Evolutionary conservation across 2,888 invertebrate species (phyloP), one percentile per base, ranked within the genome.

Genomic region (Eristalinus aeneus): DNA sequence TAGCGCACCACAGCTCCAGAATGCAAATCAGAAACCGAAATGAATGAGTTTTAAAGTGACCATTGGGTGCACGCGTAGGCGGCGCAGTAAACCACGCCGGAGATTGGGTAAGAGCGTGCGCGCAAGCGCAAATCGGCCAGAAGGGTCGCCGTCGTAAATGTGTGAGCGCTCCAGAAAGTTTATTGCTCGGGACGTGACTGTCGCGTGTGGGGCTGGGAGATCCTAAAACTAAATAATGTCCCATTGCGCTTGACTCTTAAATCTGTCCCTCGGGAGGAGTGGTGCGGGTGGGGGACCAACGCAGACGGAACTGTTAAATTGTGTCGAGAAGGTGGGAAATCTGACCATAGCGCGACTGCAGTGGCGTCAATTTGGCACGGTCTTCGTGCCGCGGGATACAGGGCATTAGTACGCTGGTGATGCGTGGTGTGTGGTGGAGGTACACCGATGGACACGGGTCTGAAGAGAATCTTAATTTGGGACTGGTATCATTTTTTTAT

Each of bases 21-120:
- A 77, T 78, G 46, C 74, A 86, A 86, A 86, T 86, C 85, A 77
- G 65, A 69, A 69, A 61, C 58, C 60, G 74, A 65, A 79, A 71
- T 82, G 77, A 86, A 82, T 86, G 86, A 82, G 82, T 86, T 82
- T 86, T 82, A 82, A 86, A 82, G 86, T 82, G 73, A 61, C 82
- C 82, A 86, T 82, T 82, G 86, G 77, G 74, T 64, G 54, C 34
- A 53, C 22, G 75, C 53, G 86, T 86, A 63, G 86, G 86, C 77
- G 86, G 82, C 71, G 76, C 69, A 77, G 74, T 81, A 71, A 72
- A 39, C 67, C 36, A 23, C 34, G 27, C 27, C 27, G 61, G 20
- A 34, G 76, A 46, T 46, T 56, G 56, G 61, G 69, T 67, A 65
- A 56, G 36, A 12, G 23, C 27, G 23, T 8, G 39, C 32, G n/a